Evolutionary conservation across 2,888 invertebrate genomes (phyloP).

Genomic region (Anagyrus pseudococci): DNA sequence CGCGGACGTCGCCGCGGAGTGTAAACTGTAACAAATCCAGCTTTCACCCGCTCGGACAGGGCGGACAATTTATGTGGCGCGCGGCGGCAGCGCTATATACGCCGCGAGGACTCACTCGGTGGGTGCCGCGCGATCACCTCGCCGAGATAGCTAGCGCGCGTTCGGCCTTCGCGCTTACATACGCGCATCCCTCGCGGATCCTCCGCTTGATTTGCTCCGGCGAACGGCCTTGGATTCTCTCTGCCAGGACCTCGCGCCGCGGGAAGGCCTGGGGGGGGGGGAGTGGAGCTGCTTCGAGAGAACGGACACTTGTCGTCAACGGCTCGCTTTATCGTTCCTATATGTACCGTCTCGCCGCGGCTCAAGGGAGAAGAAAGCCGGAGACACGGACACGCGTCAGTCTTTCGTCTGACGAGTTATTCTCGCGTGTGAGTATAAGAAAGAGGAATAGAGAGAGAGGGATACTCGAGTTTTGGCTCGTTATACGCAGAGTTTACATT

Average conservation of each 20-base stretch:
- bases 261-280: background rate
- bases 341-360: background rate
- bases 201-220: slow-evolving; percentile 1
- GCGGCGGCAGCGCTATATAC: background rate
- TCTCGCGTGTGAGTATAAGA: no score
- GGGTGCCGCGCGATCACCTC: no score
- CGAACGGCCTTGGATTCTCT: slow-evolving; percentile 22
- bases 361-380: background rate
- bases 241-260: background rate
- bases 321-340: slow-evolving; percentile 32
- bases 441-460: no score
- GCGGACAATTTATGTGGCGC: slow-evolving; percentile 60
- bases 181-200: no score
- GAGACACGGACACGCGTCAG: slow-evolving; percentile 9
- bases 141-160: background rate
- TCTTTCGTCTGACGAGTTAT: slow-evolving; percentile 36
- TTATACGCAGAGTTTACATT: no score
- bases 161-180: no score
- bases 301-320: slow-evolving; percentile 31
- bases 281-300: background rate
- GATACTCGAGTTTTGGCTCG: no score
- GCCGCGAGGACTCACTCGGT: no score
- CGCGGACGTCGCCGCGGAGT: slow-evolving; percentile 56
- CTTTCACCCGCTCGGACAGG: slow-evolving; percentile 60
- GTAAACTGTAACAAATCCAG: slow-evolving; percentile 63